Percentiles rank a stretch among this genome's conserved stretches.
Evolutionary conservation across 1,140 invertebrate genomes (phyloP).

Genomic region (Drosophila santomea): DNA sequence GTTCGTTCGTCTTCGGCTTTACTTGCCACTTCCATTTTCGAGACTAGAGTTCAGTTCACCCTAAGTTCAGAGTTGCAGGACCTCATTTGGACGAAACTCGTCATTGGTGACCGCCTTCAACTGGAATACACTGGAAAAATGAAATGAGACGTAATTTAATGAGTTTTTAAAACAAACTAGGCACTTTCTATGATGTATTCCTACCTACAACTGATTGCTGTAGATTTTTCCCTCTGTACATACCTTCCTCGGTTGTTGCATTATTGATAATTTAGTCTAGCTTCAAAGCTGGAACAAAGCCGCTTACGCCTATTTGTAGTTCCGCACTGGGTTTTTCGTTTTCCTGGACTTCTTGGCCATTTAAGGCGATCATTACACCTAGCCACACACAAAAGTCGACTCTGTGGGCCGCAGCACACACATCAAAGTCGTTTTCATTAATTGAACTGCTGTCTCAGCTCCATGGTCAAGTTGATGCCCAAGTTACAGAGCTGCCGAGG

Average conservation of each 20-base stretch:
- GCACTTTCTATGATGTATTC: no score
- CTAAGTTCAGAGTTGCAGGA: background rate
- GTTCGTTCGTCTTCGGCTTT: background rate
- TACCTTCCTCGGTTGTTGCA: conserved; percentile 22
- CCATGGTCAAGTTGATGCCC: conserved; percentile 9
- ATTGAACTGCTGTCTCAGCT: conserved; percentile 42
- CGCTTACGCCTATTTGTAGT: conserved; percentile 35
- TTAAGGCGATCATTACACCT: conserved; percentile 60
- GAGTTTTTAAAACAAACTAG: no score
- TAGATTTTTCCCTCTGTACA: background rate
- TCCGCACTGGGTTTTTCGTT: background rate
- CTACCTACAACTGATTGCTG: background rate
- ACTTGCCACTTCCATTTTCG: background rate
- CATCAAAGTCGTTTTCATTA: conserved; percentile 63
- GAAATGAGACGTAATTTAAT: no score
- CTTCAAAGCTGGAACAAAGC: conserved; percentile 41
- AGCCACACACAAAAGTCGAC: conserved; percentile 41
- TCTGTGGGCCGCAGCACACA: conserved; percentile 29
- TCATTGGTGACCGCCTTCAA: background rate
- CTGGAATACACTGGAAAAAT: conserved; percentile 3
- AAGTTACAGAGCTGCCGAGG: background rate
- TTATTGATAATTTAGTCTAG: conserved; percentile 35
- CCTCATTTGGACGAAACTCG: background rate
- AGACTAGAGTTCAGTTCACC: conserved; percentile 12
- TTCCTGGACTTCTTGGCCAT: conserved; percentile 9